Conservation (phyloP, 2,888 invertebrate species). For the Acrobasis consociella region DNA sequence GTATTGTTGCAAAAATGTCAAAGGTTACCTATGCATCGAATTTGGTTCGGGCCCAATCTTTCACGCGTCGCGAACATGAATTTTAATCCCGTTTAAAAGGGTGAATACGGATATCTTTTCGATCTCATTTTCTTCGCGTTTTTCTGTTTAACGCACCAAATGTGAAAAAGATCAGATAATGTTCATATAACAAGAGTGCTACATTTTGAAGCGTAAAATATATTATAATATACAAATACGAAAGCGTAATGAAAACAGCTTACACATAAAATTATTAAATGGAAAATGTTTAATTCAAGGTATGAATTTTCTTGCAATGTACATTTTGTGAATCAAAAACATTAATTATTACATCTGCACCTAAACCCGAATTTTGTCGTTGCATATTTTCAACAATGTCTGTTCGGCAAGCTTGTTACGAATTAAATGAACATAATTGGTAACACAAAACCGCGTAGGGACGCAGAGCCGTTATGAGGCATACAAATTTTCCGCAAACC, state of each 20-base stretch:
- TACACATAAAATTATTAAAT: too few relatives aligned
- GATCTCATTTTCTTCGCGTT: constrained; percentile 9
- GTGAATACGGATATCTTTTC: constrained; percentile 5
- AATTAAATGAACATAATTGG: constrained; percentile 78
- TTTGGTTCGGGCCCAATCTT: constrained; percentile 34
- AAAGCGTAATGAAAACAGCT: too few relatives aligned
- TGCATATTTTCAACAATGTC: constrained; percentile 12
- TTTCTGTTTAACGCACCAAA: background rate
- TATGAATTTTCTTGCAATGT: too few relatives aligned
- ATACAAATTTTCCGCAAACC: constrained; percentile 79
- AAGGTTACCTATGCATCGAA: constrained; percentile 52
- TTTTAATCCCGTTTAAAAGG: constrained; percentile 15
- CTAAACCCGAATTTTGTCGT: background rate
- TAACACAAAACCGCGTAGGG: constrained; percentile 77
- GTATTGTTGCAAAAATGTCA: constrained; percentile 63
- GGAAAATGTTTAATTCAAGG: too few relatives aligned
- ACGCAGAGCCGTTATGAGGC: constrained; percentile 64
- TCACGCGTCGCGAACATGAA: constrained; percentile 12
- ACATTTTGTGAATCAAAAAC: too few relatives aligned
- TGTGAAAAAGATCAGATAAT: background rate
- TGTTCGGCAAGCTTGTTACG: constrained; percentile 55
- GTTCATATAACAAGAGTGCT: background rate
- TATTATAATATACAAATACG: background rate
- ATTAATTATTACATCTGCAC: too few relatives aligned
- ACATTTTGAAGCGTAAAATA: background rate